phyloP scores from a whole-genome alignment of 2,888 invertebrate genomes.

The Meiosimyza decipiens region DNA sequence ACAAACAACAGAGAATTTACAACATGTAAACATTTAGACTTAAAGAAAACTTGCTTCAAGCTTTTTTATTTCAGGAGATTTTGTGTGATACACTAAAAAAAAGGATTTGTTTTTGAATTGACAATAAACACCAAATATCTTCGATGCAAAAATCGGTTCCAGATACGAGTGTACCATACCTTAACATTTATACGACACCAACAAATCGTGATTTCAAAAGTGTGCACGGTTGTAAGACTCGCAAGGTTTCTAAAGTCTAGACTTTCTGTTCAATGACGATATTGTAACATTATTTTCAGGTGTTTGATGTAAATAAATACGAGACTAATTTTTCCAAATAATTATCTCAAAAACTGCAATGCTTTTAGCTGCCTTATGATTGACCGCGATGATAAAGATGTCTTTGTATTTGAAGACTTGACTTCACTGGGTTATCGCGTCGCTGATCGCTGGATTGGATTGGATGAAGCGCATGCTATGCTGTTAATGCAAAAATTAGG shows the following conservation, averaged over 20 bases:
- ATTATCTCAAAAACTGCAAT: not conserved
- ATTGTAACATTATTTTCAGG: not conserved
- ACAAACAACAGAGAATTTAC: too few relatives aligned
- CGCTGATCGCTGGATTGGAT: conserved; percentile 68
- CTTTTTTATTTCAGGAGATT: too few relatives aligned
- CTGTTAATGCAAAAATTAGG: conserved; percentile 69
- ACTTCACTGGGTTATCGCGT: conserved; percentile 67
- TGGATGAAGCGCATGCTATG: conserved; percentile 68
- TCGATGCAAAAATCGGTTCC: too few relatives aligned
- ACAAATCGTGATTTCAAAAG: too few relatives aligned
- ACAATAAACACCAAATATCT: too few relatives aligned
- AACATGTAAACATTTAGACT: too few relatives aligned
- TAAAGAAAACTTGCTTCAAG: too few relatives aligned
- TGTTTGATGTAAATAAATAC: not conserved
- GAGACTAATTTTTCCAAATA: not conserved
- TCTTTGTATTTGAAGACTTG: conserved; percentile 63
- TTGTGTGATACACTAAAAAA: too few relatives aligned
- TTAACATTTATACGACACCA: too few relatives aligned
- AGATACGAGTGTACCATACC: too few relatives aligned
- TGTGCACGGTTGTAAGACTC: too few relatives aligned
- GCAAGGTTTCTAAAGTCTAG: not conserved
- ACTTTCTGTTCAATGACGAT: not conserved
- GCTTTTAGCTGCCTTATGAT: conserved; percentile 48
- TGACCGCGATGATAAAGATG: conserved; percentile 49
- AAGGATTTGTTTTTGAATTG: too few relatives aligned